These are phyloP conservation scores for Upupa epops DNA, from an alignment of 2,113 vertebrate species.

Conservation along the genomic window DNA sequence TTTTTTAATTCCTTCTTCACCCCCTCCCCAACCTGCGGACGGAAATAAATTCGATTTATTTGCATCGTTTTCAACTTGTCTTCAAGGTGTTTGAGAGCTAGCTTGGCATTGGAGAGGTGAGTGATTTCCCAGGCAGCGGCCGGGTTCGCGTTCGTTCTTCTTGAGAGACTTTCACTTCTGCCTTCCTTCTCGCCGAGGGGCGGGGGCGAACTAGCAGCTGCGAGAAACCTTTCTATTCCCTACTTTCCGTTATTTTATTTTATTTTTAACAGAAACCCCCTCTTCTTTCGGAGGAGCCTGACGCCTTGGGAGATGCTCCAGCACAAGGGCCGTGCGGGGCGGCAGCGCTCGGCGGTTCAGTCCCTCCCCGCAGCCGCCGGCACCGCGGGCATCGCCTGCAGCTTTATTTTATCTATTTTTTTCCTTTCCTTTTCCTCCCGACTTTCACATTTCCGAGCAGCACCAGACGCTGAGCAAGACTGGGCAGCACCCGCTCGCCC, in stretches of 20 bases:
- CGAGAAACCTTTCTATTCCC: not conserved
- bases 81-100: constrained; percentile 56
- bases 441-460: not conserved
- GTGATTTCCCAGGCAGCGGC: constrained; percentile 48
- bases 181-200: not conserved
- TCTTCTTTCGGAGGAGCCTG: not conserved
- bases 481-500: not conserved
- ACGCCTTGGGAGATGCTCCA: not conserved
- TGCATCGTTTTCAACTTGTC: constrained; percentile 59
- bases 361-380: not conserved
- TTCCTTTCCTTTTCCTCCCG: fast-evolving
- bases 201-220: not conserved
- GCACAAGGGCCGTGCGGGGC: not conserved
- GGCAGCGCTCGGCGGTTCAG: not conserved
- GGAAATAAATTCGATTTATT: constrained; percentile 65
- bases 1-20: not conserved
- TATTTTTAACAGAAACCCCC: fast-evolving
- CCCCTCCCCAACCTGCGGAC: constrained; percentile 45
- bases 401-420: too few species aligned
- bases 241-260: not conserved
- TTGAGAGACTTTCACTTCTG: constrained; percentile 1
- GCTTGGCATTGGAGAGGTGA: constrained; percentile 73
- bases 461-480: not conserved
- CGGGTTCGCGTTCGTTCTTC: constrained; percentile 11
- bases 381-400: not conserved